phyloP scores from a whole-genome alignment of 2,888 invertebrate species.

The Drosophila nigritarsus region DNA sequence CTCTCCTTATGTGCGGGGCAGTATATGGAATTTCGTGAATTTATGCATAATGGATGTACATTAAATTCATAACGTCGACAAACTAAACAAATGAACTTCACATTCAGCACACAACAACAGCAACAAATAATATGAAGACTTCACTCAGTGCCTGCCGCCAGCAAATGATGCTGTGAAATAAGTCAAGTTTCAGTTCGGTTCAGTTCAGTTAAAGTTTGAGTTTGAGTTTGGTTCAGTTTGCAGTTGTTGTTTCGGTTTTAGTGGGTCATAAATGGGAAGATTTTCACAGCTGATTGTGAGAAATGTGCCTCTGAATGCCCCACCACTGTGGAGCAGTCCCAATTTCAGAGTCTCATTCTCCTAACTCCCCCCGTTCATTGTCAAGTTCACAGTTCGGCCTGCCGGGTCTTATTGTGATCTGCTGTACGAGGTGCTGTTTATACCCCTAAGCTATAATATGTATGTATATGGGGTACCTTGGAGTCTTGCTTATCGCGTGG shows the following conservation, averaged over 20 bases:
- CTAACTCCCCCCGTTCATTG: slow-evolving; percentile 1
- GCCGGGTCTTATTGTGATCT: slow-evolving; percentile 42
- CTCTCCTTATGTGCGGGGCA: slow-evolving; percentile 12
- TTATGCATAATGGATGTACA: slow-evolving; percentile 79
- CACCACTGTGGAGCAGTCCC: slow-evolving; percentile 53
- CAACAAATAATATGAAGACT: slow-evolving; percentile 21
- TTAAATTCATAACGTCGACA: slow-evolving; percentile 78
- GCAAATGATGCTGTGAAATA: slow-evolving; percentile 51
- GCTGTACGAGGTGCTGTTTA: slow-evolving; percentile 19
- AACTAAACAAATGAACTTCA: slow-evolving; percentile 43
- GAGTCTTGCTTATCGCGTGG: background rate
- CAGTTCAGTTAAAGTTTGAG: slow-evolving; percentile 25
- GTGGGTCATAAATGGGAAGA: slow-evolving; percentile 80
- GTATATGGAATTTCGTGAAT: slow-evolving; percentile 77
- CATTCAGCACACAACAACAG: slow-evolving; percentile 12
- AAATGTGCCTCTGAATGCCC: slow-evolving; percentile 71
- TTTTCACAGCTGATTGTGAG: slow-evolving; percentile 83
- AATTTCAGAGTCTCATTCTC: slow-evolving; percentile 5
- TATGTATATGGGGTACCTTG: background rate
- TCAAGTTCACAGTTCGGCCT: slow-evolving; percentile 17
- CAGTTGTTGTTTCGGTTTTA: slow-evolving; percentile 57
- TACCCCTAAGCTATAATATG: slow-evolving; percentile 5
- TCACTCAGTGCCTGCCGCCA: slow-evolving; percentile 6
- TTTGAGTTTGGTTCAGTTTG: slow-evolving; percentile 40
- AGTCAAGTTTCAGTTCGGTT: slow-evolving; percentile 27